Evolutionary conservation across 2,113 vertebrate genomes (phyloP).

Genomic region (Ceyx cyanopectus): DNA sequence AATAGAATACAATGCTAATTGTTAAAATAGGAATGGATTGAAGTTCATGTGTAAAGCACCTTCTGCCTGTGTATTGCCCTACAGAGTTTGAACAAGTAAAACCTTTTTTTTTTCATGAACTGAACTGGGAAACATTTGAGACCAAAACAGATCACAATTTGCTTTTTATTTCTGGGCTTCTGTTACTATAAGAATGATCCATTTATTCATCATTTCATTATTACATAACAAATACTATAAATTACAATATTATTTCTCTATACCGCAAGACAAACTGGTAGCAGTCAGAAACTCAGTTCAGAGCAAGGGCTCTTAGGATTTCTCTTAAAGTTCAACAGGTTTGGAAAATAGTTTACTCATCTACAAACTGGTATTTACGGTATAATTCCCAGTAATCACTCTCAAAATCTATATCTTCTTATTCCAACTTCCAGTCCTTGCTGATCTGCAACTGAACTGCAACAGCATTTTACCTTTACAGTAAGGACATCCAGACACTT

Average conservation of each 20-base stretch:
- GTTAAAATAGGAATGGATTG: constrained; percentile 39
- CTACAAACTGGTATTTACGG: not conserved
- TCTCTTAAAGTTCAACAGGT: not conserved
- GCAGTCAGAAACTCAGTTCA: not conserved
- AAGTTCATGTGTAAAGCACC: not conserved
- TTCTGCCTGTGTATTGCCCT: not conserved
- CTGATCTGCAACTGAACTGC: not conserved
- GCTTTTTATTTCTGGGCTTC: constrained; percentile 4
- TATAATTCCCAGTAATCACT: not conserved
- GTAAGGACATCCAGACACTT: not conserved
- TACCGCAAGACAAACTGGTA: not conserved
- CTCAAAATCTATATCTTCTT: not conserved
- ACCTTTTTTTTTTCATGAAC: not conserved
- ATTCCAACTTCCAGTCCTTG: not conserved
- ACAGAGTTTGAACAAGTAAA: not conserved
- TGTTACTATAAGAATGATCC: not conserved
- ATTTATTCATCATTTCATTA: not conserved
- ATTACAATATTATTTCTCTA: not conserved
- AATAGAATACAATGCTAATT: constrained; percentile 36
- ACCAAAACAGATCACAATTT: not conserved
- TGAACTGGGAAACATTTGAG: not conserved
- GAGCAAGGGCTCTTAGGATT: not conserved
- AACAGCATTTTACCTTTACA: not conserved
- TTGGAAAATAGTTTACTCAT: not conserved
- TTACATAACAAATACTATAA: not conserved